Conservation (phyloP, 2,888 invertebrate genomes). For the Pycnomerus fuliginosus region DNA sequence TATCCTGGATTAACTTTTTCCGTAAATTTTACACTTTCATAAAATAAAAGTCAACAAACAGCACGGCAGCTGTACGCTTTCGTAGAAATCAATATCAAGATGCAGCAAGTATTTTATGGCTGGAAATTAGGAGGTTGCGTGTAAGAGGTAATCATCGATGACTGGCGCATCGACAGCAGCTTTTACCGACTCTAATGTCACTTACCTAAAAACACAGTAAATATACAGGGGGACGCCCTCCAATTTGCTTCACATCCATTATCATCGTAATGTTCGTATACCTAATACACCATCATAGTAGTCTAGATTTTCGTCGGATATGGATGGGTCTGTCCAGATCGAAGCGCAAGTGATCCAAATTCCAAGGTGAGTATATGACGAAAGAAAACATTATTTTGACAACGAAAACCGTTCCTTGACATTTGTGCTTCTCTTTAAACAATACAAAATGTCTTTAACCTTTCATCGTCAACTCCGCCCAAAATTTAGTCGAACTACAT, state of each 20-base stretch:
- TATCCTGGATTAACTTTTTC: too few species aligned
- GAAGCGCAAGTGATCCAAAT: too few species aligned
- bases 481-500: slow-evolving; percentile 1
- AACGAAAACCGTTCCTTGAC: slow-evolving; percentile 2
- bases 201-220: slow-evolving; percentile 23
- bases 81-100: too few species aligned
- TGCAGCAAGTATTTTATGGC: slow-evolving; percentile 9
- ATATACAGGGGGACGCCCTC: slow-evolving; percentile 11
- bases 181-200: slow-evolving; percentile 19
- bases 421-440: slow-evolving; percentile 1
- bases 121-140: slow-evolving; percentile 23
- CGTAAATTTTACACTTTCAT: too few species aligned
- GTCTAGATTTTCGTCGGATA: too few species aligned
- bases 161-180: slow-evolving; percentile 17
- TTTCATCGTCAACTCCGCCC: slow-evolving; percentile 3
- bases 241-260: slow-evolving; percentile 23
- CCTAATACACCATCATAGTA: too few species aligned
- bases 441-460: slow-evolving; percentile 2
- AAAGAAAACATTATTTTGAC: slow-evolving; percentile 2
- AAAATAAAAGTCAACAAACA: too few species aligned
- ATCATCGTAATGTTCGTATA: too few species aligned
- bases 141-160: slow-evolving; percentile 22
- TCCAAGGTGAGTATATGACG: too few species aligned
- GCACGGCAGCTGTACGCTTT: too few species aligned
- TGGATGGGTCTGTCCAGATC: too few species aligned